Evolutionary conservation across 2,797 vertebrate species (phyloP).

Genomic region (Pteronotus mesoamericanus): DNA sequence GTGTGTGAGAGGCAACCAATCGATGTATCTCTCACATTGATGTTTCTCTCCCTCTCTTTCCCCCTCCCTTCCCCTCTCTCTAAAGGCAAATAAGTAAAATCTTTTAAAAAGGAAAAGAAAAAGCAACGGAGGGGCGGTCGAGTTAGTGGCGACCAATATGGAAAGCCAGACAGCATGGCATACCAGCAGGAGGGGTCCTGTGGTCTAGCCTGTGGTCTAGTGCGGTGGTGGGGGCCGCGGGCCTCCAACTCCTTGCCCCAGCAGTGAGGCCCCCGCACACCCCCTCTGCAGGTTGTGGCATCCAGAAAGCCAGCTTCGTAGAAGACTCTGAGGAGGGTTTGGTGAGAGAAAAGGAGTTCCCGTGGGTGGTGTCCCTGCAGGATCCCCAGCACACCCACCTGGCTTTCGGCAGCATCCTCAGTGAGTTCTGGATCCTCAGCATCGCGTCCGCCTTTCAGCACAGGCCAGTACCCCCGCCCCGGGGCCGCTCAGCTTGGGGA

Average conservation of each 20-base stretch:
- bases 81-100: no score
- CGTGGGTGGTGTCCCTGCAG: slow-evolving; percentile 64
- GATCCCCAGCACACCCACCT: slow-evolving; percentile 47
- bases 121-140: no score
- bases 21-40: no score
- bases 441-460: slow-evolving; percentile 45
- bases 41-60: no score
- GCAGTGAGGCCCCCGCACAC: neutral
- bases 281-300: slow-evolving; percentile 47
- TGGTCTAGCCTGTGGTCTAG: neutral
- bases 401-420: slow-evolving; percentile 69
- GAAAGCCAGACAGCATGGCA: neutral
- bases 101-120: no score
- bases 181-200: neutral
- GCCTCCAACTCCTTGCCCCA: neutral
- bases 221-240: fast-evolving
- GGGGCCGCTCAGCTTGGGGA: neutral
- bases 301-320: neutral
- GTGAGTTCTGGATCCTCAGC: slow-evolving; percentile 71
- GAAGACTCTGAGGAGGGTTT: neutral
- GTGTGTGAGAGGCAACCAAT: no score
- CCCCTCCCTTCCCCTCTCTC: no score
- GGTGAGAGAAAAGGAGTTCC: slow-evolving; percentile 49
- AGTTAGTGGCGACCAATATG: neutral
- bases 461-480: slow-evolving; percentile 46